Evolutionary conservation across 2,113 vertebrate genomes (phyloP).

Genomic region (Apistogramma diplotaenia): DNA sequence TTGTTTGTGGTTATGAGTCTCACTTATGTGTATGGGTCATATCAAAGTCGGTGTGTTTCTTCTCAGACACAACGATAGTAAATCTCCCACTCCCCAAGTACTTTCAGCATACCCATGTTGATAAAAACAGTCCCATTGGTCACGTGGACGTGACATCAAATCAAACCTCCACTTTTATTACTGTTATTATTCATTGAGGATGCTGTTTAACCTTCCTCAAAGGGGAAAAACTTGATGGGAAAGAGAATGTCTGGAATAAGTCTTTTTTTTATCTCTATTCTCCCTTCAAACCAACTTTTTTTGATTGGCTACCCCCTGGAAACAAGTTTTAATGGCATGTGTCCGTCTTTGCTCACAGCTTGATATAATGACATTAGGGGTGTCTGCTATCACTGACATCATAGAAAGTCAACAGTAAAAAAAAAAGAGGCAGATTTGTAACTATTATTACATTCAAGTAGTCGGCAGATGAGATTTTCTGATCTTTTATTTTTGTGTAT

Average conservation of each 20-base stretch:
- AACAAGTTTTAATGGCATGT: too few species aligned
- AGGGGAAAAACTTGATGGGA: too few species aligned
- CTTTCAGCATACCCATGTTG: background rate
- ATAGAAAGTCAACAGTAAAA: background rate
- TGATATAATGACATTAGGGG: background rate
- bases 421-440: background rate
- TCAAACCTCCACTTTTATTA: background rate
- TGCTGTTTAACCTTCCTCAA: too few species aligned
- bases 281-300: too few species aligned
- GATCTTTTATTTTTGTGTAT: background rate
- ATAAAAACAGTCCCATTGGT: background rate
- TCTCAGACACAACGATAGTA: background rate
- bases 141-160: background rate
- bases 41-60: background rate
- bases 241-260: too few species aligned
- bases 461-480: background rate
- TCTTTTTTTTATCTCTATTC: too few species aligned
- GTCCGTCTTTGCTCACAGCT: too few species aligned
- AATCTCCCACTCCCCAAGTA: background rate
- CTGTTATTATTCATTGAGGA: background rate
- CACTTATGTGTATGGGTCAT: background rate
- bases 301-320: too few species aligned
- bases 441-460: background rate
- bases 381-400: background rate
- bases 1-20: background rate